Evolutionary conservation across 2,113 vertebrate species (phyloP).

Genomic region (Entomyzon cyanotis): DNA sequence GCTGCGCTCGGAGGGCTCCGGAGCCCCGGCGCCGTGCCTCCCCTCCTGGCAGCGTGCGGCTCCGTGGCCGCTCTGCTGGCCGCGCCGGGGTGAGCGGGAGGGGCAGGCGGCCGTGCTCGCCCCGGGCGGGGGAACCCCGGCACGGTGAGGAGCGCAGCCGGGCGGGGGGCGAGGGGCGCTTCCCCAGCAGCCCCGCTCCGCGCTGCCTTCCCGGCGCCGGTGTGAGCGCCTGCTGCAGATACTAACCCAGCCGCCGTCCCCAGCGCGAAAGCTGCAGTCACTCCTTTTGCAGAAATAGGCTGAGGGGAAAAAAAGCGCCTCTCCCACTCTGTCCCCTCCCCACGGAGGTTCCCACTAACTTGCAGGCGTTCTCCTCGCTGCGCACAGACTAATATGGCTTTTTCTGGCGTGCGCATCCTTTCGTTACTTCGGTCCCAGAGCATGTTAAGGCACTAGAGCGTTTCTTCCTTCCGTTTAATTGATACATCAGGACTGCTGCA

Average conservation of each 20-base stretch:
- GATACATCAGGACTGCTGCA: neutral
- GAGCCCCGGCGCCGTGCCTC: too few species aligned
- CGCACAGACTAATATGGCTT: neutral
- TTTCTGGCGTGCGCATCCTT: neutral
- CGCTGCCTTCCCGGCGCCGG: neutral
- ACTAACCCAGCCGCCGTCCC: conserved; percentile 20
- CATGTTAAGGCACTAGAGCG: neutral
- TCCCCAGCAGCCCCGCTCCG: neutral
- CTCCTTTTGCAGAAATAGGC: neutral
- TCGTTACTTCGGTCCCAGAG: neutral
- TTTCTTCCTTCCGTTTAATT: neutral
- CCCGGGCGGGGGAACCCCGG: neutral
- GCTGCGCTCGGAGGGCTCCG: too few species aligned
- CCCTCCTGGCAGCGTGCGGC: too few species aligned
- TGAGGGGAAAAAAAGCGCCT: neutral
- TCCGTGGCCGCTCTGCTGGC: too few species aligned
- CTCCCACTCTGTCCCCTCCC: neutral
- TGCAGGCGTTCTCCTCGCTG: neutral
- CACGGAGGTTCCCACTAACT: neutral
- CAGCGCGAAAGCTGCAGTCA: conserved; percentile 18
- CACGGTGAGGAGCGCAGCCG: neutral
- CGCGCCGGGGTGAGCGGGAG: neutral
- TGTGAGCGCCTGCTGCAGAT: conserved; percentile 51
- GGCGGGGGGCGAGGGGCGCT: neutral
- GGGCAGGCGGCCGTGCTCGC: neutral